These are phyloP conservation scores for Oryzias woworae DNA, from an alignment of 2,113 vertebrate genomes.

Conservation along the genomic window DNA sequence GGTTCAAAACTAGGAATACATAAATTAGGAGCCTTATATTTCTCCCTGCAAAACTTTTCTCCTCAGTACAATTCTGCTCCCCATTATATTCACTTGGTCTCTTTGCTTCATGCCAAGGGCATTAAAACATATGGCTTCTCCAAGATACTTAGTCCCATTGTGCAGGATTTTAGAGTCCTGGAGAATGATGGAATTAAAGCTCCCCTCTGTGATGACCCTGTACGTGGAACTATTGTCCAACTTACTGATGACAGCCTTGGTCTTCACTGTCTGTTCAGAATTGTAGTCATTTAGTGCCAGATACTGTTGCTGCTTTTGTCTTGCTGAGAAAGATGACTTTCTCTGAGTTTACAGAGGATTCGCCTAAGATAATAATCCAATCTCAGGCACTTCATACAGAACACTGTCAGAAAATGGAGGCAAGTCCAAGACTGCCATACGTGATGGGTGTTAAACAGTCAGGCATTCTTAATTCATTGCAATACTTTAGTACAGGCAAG, in stretches of 20 bases:
- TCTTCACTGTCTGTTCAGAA: constrained; percentile 26
- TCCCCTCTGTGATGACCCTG: not conserved
- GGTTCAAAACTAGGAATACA: not conserved
- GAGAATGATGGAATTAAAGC: constrained; percentile 2
- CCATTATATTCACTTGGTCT: constrained; percentile 1
- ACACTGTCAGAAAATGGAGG: constrained; percentile 20
- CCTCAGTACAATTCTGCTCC: constrained; percentile 5
- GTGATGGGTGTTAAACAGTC: constrained; percentile 34
- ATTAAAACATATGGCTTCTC: constrained; percentile 14
- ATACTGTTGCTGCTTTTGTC: constrained; percentile 30
- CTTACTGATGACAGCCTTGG: constrained; percentile 31
- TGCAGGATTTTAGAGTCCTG: not conserved
- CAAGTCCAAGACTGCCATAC: constrained; percentile 31
- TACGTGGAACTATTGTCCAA: constrained; percentile 26
- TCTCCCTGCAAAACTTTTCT: constrained; percentile 3
- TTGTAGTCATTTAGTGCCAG: constrained; percentile 33
- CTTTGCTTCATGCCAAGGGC: constrained; percentile 16
- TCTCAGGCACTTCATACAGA: constrained; percentile 18
- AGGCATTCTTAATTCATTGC: constrained; percentile 34
- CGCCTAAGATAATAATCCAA: constrained; percentile 13
- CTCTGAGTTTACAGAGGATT: constrained; percentile 34
- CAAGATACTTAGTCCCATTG: constrained; percentile 18
- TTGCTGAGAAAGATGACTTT: constrained; percentile 23
- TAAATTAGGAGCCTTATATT: constrained; percentile 11
- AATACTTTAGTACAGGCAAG: constrained; percentile 27